Evolutionary conservation across 2,113 vertebrate genomes (phyloP), one percentile per base, ranked within the genome.

Genomic region (Cettia cetti): DNA sequence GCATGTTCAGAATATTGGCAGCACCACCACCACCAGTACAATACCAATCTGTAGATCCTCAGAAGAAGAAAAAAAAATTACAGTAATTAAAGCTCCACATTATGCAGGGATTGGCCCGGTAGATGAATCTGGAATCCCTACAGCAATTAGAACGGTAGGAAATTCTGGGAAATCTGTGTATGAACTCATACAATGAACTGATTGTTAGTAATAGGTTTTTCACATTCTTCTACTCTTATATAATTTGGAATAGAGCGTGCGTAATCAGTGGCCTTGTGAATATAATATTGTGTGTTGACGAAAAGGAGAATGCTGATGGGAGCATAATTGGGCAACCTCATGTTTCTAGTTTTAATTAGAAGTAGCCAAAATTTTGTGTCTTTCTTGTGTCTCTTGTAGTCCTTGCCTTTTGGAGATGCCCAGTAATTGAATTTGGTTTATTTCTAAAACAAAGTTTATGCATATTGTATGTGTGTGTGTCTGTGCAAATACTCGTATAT

Each of bases 71-170:
- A 99, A 98, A 97, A 99, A 97, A 95, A 98, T 99, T 83, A 99
- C 99, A 2, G 96, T 99, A 90, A 98, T 99, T 97, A 99, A 99
- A 98, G 99, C 99, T 14, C 99, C 99, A 6, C 99, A 99, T 96
- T 99, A 99, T 94, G 97, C 99, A 64, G 99, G 99, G 82, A 99
- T 99, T 64, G 99, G 99, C 94, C 99, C 99, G 0, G 98, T 99
- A 94, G 99, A 99, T 80, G 98, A 99, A 95, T 98, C 99, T 50
- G 99, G 99, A 97, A 99, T 99, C 96, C 99, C 99, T 76, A 99
- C 99, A 24, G 99, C 99, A 96, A 99, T 99, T 95, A 98, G 99
- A 98, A 99, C 99, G 98, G 99, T 99, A 98, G 98, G 99, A 96
- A 96, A 96, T 77, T 92, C 91, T 90, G 81, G 95, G 52, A 26